phyloP scores from a whole-genome alignment of 1,140 invertebrate species.

The Cotesia vestalis region DNA sequence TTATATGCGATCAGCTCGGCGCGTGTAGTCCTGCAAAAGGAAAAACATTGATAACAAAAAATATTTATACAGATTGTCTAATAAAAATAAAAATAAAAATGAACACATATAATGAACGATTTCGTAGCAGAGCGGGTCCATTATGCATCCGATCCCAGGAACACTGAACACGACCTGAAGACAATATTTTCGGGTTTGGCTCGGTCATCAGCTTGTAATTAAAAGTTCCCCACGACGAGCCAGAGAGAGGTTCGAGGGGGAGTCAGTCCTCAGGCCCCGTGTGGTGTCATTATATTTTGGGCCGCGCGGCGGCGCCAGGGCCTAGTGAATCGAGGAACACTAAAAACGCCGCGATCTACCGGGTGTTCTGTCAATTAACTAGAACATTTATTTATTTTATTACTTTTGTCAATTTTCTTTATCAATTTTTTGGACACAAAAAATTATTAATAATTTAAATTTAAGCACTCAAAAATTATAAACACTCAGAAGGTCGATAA shows the following conservation, averaged over 20 bases:
- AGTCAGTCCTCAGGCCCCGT: conserved; percentile 34
- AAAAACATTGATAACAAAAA: conserved; percentile 4
- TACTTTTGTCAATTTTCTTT: too few species aligned
- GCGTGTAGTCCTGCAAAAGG: conserved; percentile 21
- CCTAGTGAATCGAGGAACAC: conserved; percentile 60
- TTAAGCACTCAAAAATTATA: too few species aligned
- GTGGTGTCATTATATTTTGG: conserved; percentile 62
- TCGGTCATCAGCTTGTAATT: conserved; percentile 66
- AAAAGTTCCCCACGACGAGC: conserved; percentile 60
- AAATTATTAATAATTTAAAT: too few species aligned
- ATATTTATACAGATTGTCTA: neutral
- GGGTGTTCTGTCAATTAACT: conserved; percentile 45
- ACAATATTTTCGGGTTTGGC: conserved; percentile 64
- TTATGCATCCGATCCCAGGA: conserved; percentile 34
- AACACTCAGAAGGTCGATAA: too few species aligned
- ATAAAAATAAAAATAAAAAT: conserved; percentile 29
- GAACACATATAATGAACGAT: conserved; percentile 13
- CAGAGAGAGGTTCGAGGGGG: neutral
- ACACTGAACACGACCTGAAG: conserved; percentile 45
- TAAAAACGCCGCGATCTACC: conserved; percentile 55
- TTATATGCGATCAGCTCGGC: conserved; percentile 24
- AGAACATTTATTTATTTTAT: too few species aligned
- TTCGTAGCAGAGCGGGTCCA: conserved; percentile 19
- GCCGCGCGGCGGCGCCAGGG: conserved; percentile 62
- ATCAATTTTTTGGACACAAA: too few species aligned